A percentile compares a stretch with the other conserved stretches of the same genome.
Conservation (phyloP, 2,888 invertebrate genomes). For the Lycaena phlaeas region DNA sequence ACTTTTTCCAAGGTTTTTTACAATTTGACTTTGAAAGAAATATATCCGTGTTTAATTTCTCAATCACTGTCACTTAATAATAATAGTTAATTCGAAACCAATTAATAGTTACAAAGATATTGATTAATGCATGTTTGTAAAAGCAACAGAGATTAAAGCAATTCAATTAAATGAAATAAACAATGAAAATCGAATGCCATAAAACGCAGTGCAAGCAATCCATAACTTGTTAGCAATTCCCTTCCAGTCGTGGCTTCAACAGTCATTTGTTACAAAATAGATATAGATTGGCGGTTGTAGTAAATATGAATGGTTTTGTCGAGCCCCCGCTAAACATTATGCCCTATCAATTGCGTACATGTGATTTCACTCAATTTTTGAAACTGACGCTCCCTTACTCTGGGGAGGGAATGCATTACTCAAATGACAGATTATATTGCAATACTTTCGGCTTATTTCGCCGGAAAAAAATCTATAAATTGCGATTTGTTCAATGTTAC, state of each 20-base stretch:
- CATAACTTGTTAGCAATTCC: conserved; percentile 59
- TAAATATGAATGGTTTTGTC: conserved; percentile 49
- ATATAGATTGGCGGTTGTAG: conserved; percentile 60
- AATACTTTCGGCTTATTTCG: conserved; percentile 21
- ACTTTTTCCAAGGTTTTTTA: no score
- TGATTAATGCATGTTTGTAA: no score
- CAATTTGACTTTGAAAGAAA: no score
- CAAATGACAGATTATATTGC: conserved; percentile 45
- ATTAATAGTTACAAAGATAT: no score
- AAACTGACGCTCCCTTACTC: conserved; percentile 61
- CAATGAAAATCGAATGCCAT: conserved; percentile 14
- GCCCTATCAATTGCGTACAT: conserved; percentile 64
- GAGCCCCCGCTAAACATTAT: conserved; percentile 5
- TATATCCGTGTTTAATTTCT: no score
- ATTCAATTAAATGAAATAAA: no score
- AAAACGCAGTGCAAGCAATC: conserved; percentile 30
- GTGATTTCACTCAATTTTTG: conserved; percentile 71
- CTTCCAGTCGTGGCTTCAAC: conserved; percentile 41
- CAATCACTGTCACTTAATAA: no score
- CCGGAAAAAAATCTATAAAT: conserved; percentile 3
- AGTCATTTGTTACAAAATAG: conserved; percentile 58
- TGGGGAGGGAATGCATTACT: conserved; percentile 47
- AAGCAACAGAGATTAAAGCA: no score
- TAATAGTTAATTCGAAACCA: no score
- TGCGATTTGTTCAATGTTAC: background rate